Base-by-base conservation (phyloP, 2,888 invertebrate species). In the Cerceris rybyensis region DNA sequence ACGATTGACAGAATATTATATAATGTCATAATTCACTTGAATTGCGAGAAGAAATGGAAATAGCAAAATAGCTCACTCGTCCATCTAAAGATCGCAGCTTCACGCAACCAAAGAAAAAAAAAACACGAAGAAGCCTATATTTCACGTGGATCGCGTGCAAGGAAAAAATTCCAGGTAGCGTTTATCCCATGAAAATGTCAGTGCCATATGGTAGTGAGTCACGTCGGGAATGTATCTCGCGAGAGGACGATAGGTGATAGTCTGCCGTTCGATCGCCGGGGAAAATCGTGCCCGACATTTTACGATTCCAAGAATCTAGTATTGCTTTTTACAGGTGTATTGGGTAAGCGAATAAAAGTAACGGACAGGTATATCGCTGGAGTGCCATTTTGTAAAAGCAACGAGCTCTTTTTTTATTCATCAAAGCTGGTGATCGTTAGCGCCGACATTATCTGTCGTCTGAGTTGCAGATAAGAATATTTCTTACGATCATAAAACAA, bases 401-500 rank as follows among this genome's bases (percentile, higher is more conserved):
- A 6, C 46, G 11, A 46, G 7, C 6, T 9, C 50, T 7, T n/a
- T 50, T 50, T 50, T 11, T n/a, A 50, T n/a, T 5, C 50, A n/a
- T 11, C 50, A 5, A 46, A 28, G 28, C 28, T 4, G 28, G 46
- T 5, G 46, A n/a, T 50, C 11, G 11, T 50, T 50, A 50, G n/a
- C 46, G 8, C 6, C 50, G 46, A 2, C 50, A n/a, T 50, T 50
- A n/a, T n/a, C 50, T n/a, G n/a, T n/a, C 11, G 50, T n/a, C 13
- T 5, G 46, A 11, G 9, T 11, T 8, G 46, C 11, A 11, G 50
- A 50, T 50, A n/a, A n/a, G 50, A n/a, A 50, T n/a, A 50, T 50
- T 50, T 50, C 9, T 50, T 50, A n/a, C 50, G 50, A 50, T 50
- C 50, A n/a, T 50, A 50, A 50, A 50, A 50, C 50, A n/a, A 11